Conservation (phyloP, 64 coral and sea anemone genomes). For the Stichodactyla helianthus region DNA sequence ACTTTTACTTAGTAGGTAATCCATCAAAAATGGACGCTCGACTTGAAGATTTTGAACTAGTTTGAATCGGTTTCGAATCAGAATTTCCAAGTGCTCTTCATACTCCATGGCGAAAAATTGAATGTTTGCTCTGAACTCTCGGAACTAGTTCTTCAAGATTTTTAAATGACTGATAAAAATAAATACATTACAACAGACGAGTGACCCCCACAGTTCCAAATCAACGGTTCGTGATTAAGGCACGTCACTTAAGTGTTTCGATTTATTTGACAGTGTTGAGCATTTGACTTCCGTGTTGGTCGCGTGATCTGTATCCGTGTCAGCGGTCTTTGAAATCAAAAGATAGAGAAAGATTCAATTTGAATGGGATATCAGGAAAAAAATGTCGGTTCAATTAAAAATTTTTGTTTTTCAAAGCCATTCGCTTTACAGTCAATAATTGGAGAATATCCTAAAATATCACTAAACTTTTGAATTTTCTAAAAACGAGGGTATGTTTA, state of each 20-base stretch:
- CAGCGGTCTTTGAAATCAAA: background rate
- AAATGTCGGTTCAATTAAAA: too few species aligned
- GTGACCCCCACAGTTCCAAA: too few species aligned
- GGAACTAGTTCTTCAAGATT: too few species aligned
- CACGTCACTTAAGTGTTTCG: background rate
- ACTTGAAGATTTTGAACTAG: conserved; percentile 53
- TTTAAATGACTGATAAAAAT: background rate
- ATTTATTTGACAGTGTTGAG: background rate
- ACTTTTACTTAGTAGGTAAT: conserved; percentile 44
- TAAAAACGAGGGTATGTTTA: too few species aligned
- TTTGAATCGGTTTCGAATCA: conserved; percentile 38
- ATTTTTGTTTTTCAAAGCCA: too few species aligned
- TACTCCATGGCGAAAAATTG: background rate
- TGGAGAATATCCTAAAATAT: too few species aligned
- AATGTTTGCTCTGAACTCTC: too few species aligned
- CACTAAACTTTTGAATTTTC: too few species aligned
- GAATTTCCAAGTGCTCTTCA: background rate
- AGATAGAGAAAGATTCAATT: background rate
- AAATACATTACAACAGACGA: background rate
- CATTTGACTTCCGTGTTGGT: background rate
- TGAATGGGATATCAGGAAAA: too few species aligned
- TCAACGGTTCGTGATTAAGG: too few species aligned
- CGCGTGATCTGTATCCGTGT: background rate
- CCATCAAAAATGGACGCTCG: conserved; percentile 42
- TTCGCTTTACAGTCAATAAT: too few species aligned